Evolutionary conservation across 1,140 invertebrate species (phyloP).

Genomic region (Cephus cinctus): DNA sequence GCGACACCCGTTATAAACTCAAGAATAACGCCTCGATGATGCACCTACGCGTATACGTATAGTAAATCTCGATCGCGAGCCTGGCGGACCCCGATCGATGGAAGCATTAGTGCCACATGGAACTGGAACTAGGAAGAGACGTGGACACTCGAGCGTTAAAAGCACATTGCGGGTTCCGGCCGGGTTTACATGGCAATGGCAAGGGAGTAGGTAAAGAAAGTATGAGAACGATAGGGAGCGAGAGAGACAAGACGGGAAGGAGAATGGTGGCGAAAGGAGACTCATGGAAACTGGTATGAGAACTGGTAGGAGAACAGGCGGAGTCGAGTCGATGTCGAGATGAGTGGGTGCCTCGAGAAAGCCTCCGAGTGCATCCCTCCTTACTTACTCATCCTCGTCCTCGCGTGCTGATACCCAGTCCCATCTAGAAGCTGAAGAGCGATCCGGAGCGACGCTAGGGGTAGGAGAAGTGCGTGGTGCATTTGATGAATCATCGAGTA

Average conservation of each 20-base stretch:
- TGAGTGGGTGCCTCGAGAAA: slow-evolving; percentile 35
- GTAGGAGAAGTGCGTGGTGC: no score
- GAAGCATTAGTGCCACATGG: slow-evolving; percentile 24
- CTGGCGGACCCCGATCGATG: no score
- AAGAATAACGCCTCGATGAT: no score
- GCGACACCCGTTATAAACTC: no score
- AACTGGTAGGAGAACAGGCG: slow-evolving; percentile 23
- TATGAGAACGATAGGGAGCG: not conserved
- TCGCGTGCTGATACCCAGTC: slow-evolving; percentile 10
- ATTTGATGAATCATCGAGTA: not conserved
- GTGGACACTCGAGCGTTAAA: slow-evolving; percentile 38
- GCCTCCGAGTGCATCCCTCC: slow-evolving; percentile 24
- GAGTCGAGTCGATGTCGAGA: slow-evolving; percentile 31
- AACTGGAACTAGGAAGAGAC: slow-evolving; percentile 23
- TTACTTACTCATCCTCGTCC: slow-evolving; percentile 14
- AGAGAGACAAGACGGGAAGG: not conserved
- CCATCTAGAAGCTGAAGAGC: slow-evolving; percentile 13
- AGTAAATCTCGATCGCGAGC: no score
- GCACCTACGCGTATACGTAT: no score
- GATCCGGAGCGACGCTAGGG: no score
- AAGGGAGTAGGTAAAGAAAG: not conserved
- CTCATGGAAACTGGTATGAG: not conserved
- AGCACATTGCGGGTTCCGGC: slow-evolving; percentile 12
- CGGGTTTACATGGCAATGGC: slow-evolving; percentile 1
- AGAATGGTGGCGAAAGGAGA: not conserved